phyloP scores from a whole-genome alignment of 2,797 vertebrate genomes.

The Rhincodon typus region DNA sequence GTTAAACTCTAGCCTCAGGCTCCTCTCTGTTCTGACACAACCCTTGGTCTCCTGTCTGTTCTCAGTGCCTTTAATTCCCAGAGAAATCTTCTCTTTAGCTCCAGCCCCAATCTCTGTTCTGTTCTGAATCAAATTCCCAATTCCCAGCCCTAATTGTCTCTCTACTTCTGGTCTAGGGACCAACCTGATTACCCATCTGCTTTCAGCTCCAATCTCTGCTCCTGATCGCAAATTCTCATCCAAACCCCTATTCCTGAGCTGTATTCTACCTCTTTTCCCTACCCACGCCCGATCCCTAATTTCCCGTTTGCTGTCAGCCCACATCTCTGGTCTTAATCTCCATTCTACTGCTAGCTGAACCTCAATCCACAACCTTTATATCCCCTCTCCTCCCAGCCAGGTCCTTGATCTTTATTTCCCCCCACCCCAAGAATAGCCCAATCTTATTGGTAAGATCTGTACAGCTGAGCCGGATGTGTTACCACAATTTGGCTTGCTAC shows the following conservation, averaged over 20 bases:
- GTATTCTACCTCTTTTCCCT: too few species aligned
- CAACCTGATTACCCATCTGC: too few species aligned
- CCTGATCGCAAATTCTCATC: background rate
- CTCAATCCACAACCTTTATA: background rate
- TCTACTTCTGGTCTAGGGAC: too few species aligned
- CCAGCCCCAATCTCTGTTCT: background rate
- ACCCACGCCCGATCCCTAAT: background rate
- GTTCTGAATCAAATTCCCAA: too few species aligned
- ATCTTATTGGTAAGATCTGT: background rate
- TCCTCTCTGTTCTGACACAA: background rate
- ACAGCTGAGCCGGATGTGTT: background rate
- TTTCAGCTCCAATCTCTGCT: too few species aligned
- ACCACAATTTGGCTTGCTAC: background rate
- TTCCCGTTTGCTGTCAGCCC: background rate
- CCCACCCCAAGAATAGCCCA: background rate
- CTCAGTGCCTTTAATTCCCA: background rate
- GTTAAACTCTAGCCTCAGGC: background rate
- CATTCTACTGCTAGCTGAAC: background rate
- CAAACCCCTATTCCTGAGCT: background rate
- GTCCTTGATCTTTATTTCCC: background rate
- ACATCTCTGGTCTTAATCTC: background rate
- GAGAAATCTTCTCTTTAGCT: too few species aligned
- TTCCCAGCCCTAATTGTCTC: too few species aligned
- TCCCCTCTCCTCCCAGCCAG: background rate
- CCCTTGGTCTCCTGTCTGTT: background rate